Evolutionary conservation across 2,113 vertebrate species (phyloP).

Genomic region (Corythornis cristatus): DNA sequence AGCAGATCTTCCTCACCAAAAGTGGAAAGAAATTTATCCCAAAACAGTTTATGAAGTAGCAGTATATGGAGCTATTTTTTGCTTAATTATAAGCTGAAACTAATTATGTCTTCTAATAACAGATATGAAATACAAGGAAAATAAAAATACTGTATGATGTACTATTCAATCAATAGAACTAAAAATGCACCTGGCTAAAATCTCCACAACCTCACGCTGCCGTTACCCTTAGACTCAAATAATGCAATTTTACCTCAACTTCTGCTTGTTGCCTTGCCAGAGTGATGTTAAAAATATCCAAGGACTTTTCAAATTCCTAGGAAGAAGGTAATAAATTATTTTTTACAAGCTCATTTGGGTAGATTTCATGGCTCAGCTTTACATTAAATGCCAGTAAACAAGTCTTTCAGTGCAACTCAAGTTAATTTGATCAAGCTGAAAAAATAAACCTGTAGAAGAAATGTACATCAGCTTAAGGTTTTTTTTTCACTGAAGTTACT

Average conservation of each 20-base stretch:
- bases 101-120: not conserved
- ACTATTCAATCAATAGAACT: not conserved
- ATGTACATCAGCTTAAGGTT: not conserved
- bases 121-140: not conserved
- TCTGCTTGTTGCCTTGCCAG: conserved; percentile 94
- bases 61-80: not conserved
- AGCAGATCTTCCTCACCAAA: not conserved
- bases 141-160: not conserved
- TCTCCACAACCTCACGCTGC: not conserved
- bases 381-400: not conserved
- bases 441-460: not conserved
- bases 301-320: conserved; percentile 85
- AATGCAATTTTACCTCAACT: conserved; percentile 86
- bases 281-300: conserved; percentile 98
- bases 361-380: not conserved
- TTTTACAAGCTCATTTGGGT: not conserved
- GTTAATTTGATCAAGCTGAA: not conserved
- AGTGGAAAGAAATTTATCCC: not conserved
- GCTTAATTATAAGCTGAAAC: not conserved
- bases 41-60: not conserved
- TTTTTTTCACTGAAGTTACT: not conserved
- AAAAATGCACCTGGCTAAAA: not conserved
- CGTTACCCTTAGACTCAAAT: not conserved
- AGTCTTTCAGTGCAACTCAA: not conserved
- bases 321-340: conserved; percentile 27